Evolutionary conservation across 2,888 invertebrate species (phyloP), one percentile per base, ranked within the genome.

Genomic region (Stenoptilia bipunctidactyla): DNA sequence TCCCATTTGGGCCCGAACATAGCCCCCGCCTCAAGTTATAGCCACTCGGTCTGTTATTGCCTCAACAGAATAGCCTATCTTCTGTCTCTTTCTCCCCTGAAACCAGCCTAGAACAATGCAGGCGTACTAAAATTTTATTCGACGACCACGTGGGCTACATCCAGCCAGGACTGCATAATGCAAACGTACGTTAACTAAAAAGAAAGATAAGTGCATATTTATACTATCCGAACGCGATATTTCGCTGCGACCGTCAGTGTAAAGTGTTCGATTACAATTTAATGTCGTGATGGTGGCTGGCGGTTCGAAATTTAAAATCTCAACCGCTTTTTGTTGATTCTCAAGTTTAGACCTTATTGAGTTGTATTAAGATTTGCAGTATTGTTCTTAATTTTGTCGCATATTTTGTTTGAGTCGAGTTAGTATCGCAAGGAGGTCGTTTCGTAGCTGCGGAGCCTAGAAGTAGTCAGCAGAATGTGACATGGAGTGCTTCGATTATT

Each of bases 241-340:
- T 77, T 80, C 70, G 68, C 66, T 52, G 68, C 67, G 65, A 74
- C 66, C 70, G 71, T 76, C 82, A 73, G 56, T 69, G 74, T 75
- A 75, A 75, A 72, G 79, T 77, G 77, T 79, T 80, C 82, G 80
- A 83, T 82, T 82, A 79, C 83, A 79, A 83, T 83, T 83, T 82
- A 83, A 82, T 71, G 79, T 75, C 71, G 66, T 64, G 67, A 74
- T 63, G 66, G 68, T 63, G 65, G 61, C 49, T 51, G 53, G 49
- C 61, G 55, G 61, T 56, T 61, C 56, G 60, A 61, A 63, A 67
- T 69, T 75, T 68, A 58, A 71, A 73, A 71, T 71, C 67, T 60
- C 56, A 63, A 63, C 57, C 44, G 49, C 39, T 46, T 15, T 15
- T 2, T 14, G 14, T 15, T 41, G 30, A 15, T 48, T 44, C 8